Base-by-base conservation (phyloP, 1,140 invertebrate species). In the Hypsibius dujardini region DNA sequence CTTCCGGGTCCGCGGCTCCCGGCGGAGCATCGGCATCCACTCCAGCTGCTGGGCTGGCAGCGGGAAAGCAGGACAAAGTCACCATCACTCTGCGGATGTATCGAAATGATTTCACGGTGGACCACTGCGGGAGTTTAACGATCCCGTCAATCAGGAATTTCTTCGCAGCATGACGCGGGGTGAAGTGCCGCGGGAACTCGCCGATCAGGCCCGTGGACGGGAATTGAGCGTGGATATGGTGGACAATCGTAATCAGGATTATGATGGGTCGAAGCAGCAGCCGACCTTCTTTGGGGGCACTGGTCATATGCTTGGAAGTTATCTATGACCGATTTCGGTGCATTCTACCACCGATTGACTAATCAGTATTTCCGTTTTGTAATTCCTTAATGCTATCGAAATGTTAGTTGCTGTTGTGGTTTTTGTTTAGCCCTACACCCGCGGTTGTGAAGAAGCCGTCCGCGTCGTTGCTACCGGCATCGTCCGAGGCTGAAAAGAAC, bases 61-160 rank as follows among this genome's bases (percentile, higher is more conserved):
- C 62, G 12, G 42, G 12, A 3, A 12, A 12, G 42, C 12, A 71
- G 46, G 40, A 70, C 14, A 28, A 79, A 78, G 75, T 77, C 47
- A 75, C 78, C 69, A 87, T 94, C 46, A 85, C 86, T 7, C 81
- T 98, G 60, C 90, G 89, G 76, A 81, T 98, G 62, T 98, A 93
- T 92, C 86, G 87, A 75, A 89, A 93, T 80, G 95, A 95, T 1
- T 98, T 97, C 79, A 94, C 89, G 70, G 85, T 98, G 72, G 90
- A 97, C 82, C 88, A 69, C 78, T 98, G 71, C 81, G 93, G 73
- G 79, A 84, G 1, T 97, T 94, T 76, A 82, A 84, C 56, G 90
- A 96, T 81, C 88, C 90, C 1, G 83, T 84, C 46, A 95, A 95
- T 79, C 85, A 84, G 71, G 87, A 90, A 75, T 97, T 98, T 79